phyloP scores from a whole-genome alignment of 2,888 invertebrate genomes.

The Hoplodrina blanda region DNA sequence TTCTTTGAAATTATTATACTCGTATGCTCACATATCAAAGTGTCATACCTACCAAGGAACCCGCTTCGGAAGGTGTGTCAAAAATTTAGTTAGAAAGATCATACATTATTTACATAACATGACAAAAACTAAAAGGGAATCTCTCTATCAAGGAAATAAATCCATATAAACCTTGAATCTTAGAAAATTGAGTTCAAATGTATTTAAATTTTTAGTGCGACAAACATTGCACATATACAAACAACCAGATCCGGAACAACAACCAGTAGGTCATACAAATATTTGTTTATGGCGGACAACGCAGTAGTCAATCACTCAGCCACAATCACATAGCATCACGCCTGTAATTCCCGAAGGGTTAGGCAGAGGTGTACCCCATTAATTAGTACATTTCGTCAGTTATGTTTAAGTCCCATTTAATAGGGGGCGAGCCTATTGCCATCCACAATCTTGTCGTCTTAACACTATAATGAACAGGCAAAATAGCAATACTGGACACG shows the following conservation, averaged over 20 bases:
- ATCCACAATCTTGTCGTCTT: too few relatives aligned
- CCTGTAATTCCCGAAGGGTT: too few relatives aligned
- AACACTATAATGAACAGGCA: neutral
- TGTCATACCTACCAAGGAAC: neutral
- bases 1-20: neutral
- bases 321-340: too few relatives aligned
- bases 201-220: too few relatives aligned
- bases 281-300: neutral
- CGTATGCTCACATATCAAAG: neutral
- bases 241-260: too few relatives aligned
- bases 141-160: conserved; percentile 11
- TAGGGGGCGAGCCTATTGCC: too few relatives aligned
- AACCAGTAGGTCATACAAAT: too few relatives aligned
- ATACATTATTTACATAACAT: conserved; percentile 8
- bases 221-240: too few relatives aligned
- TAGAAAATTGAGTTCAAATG: neutral
- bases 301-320: too few relatives aligned
- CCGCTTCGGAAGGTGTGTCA: neutral
- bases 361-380: too few relatives aligned
- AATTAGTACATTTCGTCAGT: too few relatives aligned
- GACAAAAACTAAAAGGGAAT: conserved; percentile 1
- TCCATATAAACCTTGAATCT: conserved; percentile 4
- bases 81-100: conserved; percentile 25
- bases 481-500: neutral
- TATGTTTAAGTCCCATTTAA: too few relatives aligned